Conservation (phyloP, 2,797 vertebrate genomes). For the Acrossocheilus wenchowensis region DNA sequence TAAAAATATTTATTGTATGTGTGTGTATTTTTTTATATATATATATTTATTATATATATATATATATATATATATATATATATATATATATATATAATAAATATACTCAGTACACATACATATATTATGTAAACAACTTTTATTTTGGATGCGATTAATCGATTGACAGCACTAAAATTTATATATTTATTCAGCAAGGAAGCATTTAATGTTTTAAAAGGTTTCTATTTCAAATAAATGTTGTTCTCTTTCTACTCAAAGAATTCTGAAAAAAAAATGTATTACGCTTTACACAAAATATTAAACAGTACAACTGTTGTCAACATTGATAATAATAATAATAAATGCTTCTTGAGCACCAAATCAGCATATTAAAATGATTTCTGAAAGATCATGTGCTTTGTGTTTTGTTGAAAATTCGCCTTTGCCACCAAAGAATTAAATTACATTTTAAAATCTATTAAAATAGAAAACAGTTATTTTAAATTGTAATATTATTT, state of each 20-base stretch:
- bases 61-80: too few relatives aligned
- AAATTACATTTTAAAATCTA: too few relatives aligned
- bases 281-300: neutral
- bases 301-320: neutral
- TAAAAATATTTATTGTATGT: too few relatives aligned
- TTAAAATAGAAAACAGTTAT: too few relatives aligned
- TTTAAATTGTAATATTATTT: too few relatives aligned
- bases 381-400: neutral
- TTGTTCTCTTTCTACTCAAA: neutral
- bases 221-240: neutral
- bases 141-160: too few relatives aligned
- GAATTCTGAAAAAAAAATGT: neutral
- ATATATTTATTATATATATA: too few relatives aligned
- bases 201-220: neutral
- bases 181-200: neutral
- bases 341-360: neutral
- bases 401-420: neutral
- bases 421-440: neutral
- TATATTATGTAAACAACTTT: too few relatives aligned
- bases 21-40: too few relatives aligned
- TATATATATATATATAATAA: too few relatives aligned
- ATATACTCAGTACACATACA: too few relatives aligned
- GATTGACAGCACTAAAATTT: too few relatives aligned
- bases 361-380: neutral
- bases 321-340: neutral